Conservation (phyloP, 2,797 vertebrate species). For the Clamator glandarius region DNA sequence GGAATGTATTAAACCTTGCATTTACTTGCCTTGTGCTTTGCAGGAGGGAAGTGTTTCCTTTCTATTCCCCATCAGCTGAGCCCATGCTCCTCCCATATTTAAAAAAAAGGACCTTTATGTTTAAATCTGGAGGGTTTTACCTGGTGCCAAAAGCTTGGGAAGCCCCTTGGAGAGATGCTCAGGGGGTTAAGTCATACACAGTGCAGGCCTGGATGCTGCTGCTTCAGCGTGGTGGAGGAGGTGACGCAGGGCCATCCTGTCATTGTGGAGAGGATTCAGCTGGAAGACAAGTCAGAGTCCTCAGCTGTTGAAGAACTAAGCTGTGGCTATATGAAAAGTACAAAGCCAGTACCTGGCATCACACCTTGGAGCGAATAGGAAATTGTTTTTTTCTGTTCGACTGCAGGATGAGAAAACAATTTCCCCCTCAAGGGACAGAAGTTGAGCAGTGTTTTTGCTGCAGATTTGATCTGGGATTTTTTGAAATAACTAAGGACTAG, state of each 20-base stretch:
- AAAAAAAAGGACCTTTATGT: no score
- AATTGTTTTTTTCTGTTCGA: not conserved
- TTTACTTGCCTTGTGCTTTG: not conserved
- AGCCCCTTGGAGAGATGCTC: not conserved
- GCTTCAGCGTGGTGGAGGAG: not conserved
- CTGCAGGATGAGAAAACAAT: not conserved
- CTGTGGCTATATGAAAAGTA: not conserved
- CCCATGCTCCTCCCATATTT: accelerated
- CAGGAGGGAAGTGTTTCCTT: not conserved
- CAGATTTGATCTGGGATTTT: slow-evolving; percentile 26
- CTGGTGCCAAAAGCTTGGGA: not conserved
- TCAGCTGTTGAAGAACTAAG: not conserved
- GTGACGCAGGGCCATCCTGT: accelerated
- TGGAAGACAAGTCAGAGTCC: not conserved
- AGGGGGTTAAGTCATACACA: accelerated
- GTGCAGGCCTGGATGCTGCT: not conserved
- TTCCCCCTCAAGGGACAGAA: not conserved
- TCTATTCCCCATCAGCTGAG: not conserved
- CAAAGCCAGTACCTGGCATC: not conserved
- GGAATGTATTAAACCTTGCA: not conserved
- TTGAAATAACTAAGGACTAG: not conserved
- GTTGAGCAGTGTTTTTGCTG: not conserved
- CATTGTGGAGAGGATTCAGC: accelerated
- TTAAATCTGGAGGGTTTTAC: not conserved
- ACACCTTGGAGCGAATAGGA: not conserved